Evolutionary conservation across 2,888 invertebrate genomes (phyloP).

Genomic region (Drosophila subsilvestris): DNA sequence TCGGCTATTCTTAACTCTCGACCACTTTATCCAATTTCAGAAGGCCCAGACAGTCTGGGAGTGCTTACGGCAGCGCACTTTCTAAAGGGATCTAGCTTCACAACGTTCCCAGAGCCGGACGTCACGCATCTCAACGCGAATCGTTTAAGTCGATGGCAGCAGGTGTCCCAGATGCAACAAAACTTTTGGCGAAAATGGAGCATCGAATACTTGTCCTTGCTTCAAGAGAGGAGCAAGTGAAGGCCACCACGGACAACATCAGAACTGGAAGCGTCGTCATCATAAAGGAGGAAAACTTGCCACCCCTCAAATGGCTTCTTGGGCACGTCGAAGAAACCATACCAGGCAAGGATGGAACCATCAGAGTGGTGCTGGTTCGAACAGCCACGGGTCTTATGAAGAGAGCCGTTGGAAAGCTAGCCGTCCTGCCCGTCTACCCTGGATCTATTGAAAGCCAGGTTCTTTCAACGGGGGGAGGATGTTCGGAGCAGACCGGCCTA

Average conservation of each 20-base stretch:
- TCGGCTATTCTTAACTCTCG: too few species aligned
- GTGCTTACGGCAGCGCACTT: conserved; percentile 15
- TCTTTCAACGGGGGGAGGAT: too few species aligned
- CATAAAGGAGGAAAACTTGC: conserved; percentile 43
- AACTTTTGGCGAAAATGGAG: conserved; percentile 45
- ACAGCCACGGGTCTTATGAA: conserved; percentile 4
- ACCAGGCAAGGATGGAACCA: conserved; percentile 30
- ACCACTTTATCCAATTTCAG: too few species aligned
- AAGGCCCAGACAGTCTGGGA: too few species aligned
- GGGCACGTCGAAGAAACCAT: conserved; percentile 35
- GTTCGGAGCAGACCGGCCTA: too few species aligned
- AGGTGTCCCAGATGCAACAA: conserved; percentile 40
- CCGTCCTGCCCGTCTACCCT: too few species aligned
- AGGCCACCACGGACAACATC: background rate
- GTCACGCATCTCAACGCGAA: conserved; percentile 37
- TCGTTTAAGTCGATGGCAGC: conserved; percentile 36
- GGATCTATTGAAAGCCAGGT: too few species aligned
- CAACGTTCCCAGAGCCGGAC: conserved; percentile 40
- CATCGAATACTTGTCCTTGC: conserved; percentile 36
- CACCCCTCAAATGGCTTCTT: conserved; percentile 44
- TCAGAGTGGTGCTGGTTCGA: conserved; percentile 34
- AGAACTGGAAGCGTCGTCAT: conserved; percentile 11
- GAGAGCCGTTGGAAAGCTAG: conserved; percentile 34
- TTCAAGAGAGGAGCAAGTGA: conserved; percentile 52
- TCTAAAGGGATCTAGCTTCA: conserved; percentile 15